phyloP scores from a whole-genome alignment of 2,113 vertebrate genomes.

The Dipodomys ordii region DNA sequence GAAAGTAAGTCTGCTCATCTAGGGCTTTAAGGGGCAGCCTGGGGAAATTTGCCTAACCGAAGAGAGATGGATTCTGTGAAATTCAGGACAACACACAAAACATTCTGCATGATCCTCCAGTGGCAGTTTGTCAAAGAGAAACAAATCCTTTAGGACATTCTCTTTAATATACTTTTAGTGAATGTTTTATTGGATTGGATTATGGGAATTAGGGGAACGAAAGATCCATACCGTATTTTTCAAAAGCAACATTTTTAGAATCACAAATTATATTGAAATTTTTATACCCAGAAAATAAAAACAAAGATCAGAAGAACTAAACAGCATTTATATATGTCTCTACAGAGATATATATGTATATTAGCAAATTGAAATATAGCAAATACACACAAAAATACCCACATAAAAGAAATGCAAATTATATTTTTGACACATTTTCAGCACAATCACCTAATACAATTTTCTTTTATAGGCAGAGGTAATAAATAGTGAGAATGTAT shows the following conservation, averaged over 20 bases:
- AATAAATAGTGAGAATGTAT: conserved; percentile 85
- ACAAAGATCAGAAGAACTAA: conserved; percentile 84
- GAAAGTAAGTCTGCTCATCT: neutral
- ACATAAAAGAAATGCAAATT: conserved; percentile 84
- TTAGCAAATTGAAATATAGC: conserved; percentile 84
- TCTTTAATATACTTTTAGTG: conserved; percentile 84
- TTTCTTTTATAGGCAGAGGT: conserved; percentile 85
- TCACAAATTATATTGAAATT: conserved; percentile 84
- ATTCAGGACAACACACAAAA: conserved; percentile 56
- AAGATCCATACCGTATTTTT: conserved; percentile 77
- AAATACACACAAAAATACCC: conserved; percentile 79
- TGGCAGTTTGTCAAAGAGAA: conserved; percentile 73
- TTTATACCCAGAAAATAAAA: conserved; percentile 83
- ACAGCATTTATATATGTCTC: conserved; percentile 84
- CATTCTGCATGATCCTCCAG: conserved; percentile 41
- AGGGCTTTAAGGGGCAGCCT: neutral
- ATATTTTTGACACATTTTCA: conserved; percentile 85
- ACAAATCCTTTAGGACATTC: conserved; percentile 78
- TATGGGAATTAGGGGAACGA: conserved; percentile 80
- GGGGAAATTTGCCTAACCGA: conserved; percentile 13
- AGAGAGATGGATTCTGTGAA: conserved; percentile 31
- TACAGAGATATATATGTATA: conserved; percentile 85
- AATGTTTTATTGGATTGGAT: conserved; percentile 83
- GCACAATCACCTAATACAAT: conserved; percentile 85
- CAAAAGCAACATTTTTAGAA: conserved; percentile 84